phyloP scores from a whole-genome alignment of 2,888 invertebrate species.

The Megastigmus dorsalis region DNA sequence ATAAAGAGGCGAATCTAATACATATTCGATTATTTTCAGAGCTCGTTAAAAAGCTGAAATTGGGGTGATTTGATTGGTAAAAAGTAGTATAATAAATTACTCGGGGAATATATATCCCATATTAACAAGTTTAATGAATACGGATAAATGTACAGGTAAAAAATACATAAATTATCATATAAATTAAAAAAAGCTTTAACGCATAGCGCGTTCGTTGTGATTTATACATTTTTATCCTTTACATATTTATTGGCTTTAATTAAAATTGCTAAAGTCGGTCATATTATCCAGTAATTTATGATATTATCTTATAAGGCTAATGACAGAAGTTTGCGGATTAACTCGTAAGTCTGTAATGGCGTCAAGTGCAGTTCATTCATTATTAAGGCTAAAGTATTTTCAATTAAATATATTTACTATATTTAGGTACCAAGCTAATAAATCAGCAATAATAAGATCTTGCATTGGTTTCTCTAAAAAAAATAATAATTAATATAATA shows the following conservation, averaged over 20 bases:
- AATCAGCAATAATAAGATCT: no score
- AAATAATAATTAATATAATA: no score
- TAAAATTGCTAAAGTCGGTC: background rate
- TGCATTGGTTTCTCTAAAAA: no score
- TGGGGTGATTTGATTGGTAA: background rate
- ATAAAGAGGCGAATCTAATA: background rate
- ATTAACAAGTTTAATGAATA: background rate
- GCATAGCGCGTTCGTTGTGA: background rate
- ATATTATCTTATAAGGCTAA: conserved; percentile 16
- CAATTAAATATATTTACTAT: no score
- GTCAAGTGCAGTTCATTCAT: background rate
- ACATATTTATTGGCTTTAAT: conserved; percentile 8
- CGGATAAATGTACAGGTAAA: background rate
- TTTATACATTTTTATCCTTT: conserved; percentile 23
- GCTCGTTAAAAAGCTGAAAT: background rate
- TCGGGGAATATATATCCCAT: no score
- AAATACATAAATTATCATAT: conserved; percentile 17
- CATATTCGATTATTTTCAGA: background rate
- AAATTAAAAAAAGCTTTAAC: conserved; percentile 3
- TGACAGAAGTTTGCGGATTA: conserved; percentile 15
- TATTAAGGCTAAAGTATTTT: no score
- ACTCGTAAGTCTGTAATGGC: conserved; percentile 1
- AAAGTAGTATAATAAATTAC: background rate
- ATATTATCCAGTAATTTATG: conserved; percentile 33
- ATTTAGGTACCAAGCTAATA: no score